These are phyloP conservation scores for Pantherophis alleghaniensis DNA, from an alignment of 2,797 vertebrate species.

Conservation along the genomic window DNA sequence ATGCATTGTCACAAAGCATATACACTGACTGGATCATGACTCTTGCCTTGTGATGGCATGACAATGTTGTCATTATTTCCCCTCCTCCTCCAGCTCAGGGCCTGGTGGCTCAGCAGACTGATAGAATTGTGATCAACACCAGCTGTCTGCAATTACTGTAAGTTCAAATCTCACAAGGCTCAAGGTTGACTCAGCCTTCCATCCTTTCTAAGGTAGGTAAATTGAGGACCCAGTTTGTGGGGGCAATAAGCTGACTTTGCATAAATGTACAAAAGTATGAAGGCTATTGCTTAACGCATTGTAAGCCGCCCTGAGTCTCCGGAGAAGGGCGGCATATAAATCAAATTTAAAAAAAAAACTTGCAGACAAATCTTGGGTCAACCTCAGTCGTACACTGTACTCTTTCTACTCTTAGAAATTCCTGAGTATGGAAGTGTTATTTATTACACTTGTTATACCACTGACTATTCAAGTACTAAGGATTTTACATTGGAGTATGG, in stretches of 20 bases:
- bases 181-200: too few relatives aligned
- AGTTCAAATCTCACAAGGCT: too few relatives aligned
- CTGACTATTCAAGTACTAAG: neutral
- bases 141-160: too few relatives aligned
- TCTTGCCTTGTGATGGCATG: neutral
- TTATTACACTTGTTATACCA: neutral
- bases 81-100: neutral
- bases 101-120: too few relatives aligned
- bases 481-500: neutral
- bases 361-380: neutral
- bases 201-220: too few relatives aligned
- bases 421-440: neutral
- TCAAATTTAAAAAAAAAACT: neutral
- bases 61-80: neutral
- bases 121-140: too few relatives aligned
- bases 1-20: neutral
- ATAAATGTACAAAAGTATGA: too few relatives aligned
- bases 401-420: neutral
- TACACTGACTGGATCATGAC: neutral
- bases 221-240: too few relatives aligned
- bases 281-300: too few relatives aligned
- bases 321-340: too few relatives aligned
- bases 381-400: neutral
- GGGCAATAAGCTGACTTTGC: too few relatives aligned
- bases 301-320: too few relatives aligned